Conservation (phyloP, 2,113 vertebrate genomes). For the Chloropsis hardwickii region DNA sequence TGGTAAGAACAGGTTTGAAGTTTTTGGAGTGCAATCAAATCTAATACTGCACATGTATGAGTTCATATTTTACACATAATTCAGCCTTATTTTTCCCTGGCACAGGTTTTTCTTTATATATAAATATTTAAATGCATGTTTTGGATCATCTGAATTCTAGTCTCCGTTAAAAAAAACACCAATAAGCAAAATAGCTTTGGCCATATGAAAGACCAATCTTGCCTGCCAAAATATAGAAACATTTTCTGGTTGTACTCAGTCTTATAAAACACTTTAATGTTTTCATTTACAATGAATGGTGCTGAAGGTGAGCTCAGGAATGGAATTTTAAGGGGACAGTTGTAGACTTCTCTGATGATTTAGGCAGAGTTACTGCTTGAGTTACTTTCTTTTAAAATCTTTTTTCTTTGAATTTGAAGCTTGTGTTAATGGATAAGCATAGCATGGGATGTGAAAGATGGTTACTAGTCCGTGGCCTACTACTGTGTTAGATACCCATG, state of each 20-base stretch:
- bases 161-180: neutral
- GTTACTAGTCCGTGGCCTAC: rapidly evolving
- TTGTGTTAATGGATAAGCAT: neutral
- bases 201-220: neutral
- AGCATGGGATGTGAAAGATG: neutral
- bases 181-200: neutral
- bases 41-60: neutral
- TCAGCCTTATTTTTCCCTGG: neutral
- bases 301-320: neutral
- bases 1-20: neutral
- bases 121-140: neutral
- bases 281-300: neutral
- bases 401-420: neutral
- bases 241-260: neutral
- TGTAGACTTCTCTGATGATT: neutral
- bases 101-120: neutral
- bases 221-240: neutral
- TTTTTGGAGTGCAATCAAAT: neutral
- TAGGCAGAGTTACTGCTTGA: neutral
- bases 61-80: neutral
- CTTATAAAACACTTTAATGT: neutral
- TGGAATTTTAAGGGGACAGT: neutral
- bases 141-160: neutral
- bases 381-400: neutral
- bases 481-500: neutral